Evolutionary conservation across 2,113 vertebrate species (phyloP).

Genomic region (Indicator maculatus): DNA sequence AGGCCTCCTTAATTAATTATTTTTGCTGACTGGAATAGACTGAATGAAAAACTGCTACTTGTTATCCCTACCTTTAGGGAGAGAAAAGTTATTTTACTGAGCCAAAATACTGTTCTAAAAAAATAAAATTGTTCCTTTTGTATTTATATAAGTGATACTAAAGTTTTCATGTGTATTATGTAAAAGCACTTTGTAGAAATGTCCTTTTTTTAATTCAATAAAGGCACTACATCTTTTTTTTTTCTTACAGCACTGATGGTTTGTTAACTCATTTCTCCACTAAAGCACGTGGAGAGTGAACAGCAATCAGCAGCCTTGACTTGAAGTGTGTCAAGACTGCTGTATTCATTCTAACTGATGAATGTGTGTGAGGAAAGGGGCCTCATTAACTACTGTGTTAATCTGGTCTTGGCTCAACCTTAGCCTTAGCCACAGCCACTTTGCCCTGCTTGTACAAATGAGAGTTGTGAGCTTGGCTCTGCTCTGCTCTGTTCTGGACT

Average conservation of each 20-base stretch:
- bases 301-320: not conserved
- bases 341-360: not conserved
- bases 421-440: not conserved
- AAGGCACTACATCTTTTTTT: conserved; percentile 45
- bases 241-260: not conserved
- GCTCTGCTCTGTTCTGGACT: not conserved
- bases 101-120: conserved; percentile 3
- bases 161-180: not conserved
- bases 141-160: not conserved
- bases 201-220: conserved; percentile 33
- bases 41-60: conserved; percentile 2
- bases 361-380: not conserved
- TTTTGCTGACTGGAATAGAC: not conserved
- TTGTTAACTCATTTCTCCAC: not conserved
- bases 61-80: not conserved
- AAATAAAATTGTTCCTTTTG: not conserved
- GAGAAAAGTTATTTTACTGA: conserved; percentile 30
- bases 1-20: not conserved
- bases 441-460: not conserved
- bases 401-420: not conserved
- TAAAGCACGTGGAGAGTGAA: not conserved
- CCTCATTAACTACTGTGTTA: not conserved
- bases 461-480: not conserved
- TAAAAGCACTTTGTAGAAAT: not conserved
- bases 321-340: not conserved